phyloP scores from a whole-genome alignment of 2,888 invertebrate genomes.

The Drosophila setosimentum region DNA sequence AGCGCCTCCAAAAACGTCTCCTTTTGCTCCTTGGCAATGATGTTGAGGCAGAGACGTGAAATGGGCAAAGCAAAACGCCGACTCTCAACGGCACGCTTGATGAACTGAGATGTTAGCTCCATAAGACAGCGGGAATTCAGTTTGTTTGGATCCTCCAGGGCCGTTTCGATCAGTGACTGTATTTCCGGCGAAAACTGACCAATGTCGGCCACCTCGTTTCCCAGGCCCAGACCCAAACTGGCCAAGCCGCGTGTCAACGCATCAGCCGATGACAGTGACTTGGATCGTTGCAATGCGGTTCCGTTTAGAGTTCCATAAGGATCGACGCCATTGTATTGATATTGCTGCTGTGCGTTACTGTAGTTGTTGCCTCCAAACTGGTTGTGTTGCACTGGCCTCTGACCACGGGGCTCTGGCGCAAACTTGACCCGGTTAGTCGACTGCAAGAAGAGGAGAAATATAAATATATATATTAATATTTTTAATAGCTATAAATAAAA shows the following conservation, averaged over 20 bases:
- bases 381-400: slow-evolving; percentile 76
- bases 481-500: not conserved
- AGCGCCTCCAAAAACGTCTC: slow-evolving; percentile 96
- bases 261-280: slow-evolving; percentile 92
- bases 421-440: slow-evolving; percentile 84
- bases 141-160: slow-evolving; percentile 93
- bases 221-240: slow-evolving; percentile 88
- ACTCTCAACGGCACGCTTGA: slow-evolving; percentile 93
- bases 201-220: slow-evolving; percentile 91
- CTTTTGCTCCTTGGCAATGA: slow-evolving; percentile 94
- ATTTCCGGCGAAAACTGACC: slow-evolving; percentile 91
- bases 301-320: slow-evolving; percentile 69
- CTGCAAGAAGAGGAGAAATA: slow-evolving; percentile 37
- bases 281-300: slow-evolving; percentile 89
- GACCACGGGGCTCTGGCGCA: slow-evolving; percentile 82
- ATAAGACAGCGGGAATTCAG: slow-evolving; percentile 91
- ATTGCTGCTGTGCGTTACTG: slow-evolving; percentile 62
- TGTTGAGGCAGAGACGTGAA: slow-evolving; percentile 93
- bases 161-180: slow-evolving; percentile 90
- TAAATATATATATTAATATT: not conserved
- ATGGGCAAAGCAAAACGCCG: slow-evolving; percentile 91
- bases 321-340: slow-evolving; percentile 66
- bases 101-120: slow-evolving; percentile 93
- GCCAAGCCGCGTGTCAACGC: slow-evolving; percentile 89
- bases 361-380: slow-evolving; percentile 48